Evolutionary conservation across 2,888 invertebrate species (phyloP).

Genomic region (Drosophila helvetica): DNA sequence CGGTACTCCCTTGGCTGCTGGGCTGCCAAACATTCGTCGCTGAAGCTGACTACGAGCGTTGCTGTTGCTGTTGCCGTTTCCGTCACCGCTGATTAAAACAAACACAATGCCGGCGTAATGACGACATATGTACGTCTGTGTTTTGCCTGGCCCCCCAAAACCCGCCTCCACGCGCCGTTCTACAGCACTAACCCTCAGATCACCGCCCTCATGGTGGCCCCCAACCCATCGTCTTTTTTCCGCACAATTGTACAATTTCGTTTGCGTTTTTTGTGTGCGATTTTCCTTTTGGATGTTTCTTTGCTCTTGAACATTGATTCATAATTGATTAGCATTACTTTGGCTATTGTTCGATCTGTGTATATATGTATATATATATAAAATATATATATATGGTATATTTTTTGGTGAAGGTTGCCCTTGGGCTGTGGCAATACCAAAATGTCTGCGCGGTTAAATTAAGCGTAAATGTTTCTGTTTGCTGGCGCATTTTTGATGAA

Average conservation of each 20-base stretch:
- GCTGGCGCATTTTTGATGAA: slow-evolving; percentile 61
- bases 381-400: not conserved
- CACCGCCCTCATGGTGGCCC: not conserved
- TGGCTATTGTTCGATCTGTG: slow-evolving; percentile 69
- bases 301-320: slow-evolving; percentile 66
- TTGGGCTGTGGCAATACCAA: slow-evolving; percentile 30
- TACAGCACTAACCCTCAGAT: not conserved
- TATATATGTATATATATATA: slow-evolving; percentile 16
- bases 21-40: slow-evolving; percentile 68
- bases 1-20: slow-evolving; percentile 32
- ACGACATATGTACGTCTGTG: slow-evolving; percentile 71
- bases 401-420: slow-evolving; percentile 21
- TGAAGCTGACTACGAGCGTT: slow-evolving; percentile 36
- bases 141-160: slow-evolving; percentile 14
- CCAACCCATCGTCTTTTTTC: slow-evolving; percentile 55
- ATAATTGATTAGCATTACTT: slow-evolving; percentile 79
- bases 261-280: slow-evolving; percentile 25
- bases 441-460: slow-evolving; percentile 67
- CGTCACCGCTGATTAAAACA: slow-evolving; percentile 72
- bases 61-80: slow-evolving; percentile 2
- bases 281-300: slow-evolving; percentile 41
- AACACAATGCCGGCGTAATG: slow-evolving; percentile 77
- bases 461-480: slow-evolving; percentile 60
- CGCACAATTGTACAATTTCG: slow-evolving; percentile 78
- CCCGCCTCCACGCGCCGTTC: not conserved